Evolutionary conservation across 2,888 invertebrate genomes (phyloP).

Genomic region (Drosophila fulvimacula): DNA sequence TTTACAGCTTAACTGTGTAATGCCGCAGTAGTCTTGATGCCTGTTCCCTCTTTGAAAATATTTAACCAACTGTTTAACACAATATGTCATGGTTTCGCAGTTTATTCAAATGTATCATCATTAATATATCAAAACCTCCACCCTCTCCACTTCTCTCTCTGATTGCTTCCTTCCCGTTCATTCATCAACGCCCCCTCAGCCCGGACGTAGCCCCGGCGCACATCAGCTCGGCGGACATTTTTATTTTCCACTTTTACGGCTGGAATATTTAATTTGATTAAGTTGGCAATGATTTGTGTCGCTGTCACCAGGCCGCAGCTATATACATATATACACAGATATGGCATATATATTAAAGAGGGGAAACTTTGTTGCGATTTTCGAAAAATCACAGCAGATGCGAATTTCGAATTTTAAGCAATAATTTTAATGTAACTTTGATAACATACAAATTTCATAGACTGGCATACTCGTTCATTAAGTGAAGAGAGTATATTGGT

Average conservation of each 20-base stretch:
- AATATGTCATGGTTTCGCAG: conserved; percentile 77
- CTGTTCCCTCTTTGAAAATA: conserved; percentile 18
- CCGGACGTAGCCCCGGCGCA: neutral
- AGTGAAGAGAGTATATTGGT: neutral
- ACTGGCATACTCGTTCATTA: neutral
- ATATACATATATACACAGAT: neutral
- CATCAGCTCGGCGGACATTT: conserved; percentile 54
- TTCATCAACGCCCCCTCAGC: conserved; percentile 58
- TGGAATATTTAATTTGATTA: conserved; percentile 81
- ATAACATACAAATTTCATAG: conserved; percentile 28
- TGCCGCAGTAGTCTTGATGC: conserved; percentile 46
- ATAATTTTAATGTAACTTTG: conserved; percentile 37
- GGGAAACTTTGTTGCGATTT: conserved; percentile 25
- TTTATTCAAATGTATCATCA: conserved; percentile 71
- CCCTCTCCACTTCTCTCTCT: conserved; percentile 26
- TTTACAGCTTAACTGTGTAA: conserved; percentile 42
- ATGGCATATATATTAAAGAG: neutral
- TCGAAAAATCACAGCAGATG: conserved; percentile 55
- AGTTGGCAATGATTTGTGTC: conserved; percentile 80
- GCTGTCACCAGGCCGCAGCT: conserved; percentile 16
- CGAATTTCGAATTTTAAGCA: conserved; percentile 29
- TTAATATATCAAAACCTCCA: conserved; percentile 57
- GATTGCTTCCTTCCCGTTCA: conserved; percentile 34
- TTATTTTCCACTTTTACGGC: conserved; percentile 77
- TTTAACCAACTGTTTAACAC: conserved; percentile 58